A percentile compares a stretch with the other conserved stretches of the same genome.
phyloP scores from a whole-genome alignment of 2,113 vertebrate genomes.

The Rafetus swinhoei region DNA sequence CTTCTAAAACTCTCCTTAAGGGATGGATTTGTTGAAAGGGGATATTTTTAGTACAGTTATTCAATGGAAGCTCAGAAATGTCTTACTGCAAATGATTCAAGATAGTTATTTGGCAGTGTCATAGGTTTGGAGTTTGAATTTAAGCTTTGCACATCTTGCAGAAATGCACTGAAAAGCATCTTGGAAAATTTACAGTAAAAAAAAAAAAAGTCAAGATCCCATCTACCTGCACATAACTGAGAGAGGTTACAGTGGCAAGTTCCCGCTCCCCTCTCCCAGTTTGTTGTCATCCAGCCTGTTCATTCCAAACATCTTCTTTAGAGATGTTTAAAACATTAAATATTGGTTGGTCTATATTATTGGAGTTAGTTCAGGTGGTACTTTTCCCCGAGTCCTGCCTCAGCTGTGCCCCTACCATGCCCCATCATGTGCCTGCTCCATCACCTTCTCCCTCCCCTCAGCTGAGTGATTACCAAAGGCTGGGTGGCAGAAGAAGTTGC shows the following conservation, averaged over 20 bases:
- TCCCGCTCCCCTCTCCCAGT: background rate
- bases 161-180: constrained; percentile 1
- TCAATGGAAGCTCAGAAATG: constrained; percentile 5
- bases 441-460: too few species aligned
- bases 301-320: background rate
- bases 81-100: background rate
- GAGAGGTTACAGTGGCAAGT: background rate
- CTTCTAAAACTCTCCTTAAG: background rate
- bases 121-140: background rate
- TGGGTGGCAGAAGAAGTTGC: too few species aligned
- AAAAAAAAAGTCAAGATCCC: background rate
- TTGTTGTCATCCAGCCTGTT: background rate
- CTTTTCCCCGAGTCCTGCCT: too few species aligned
- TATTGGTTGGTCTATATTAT: background rate
- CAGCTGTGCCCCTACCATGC: too few species aligned
- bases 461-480: too few species aligned
- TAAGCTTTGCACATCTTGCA: background rate
- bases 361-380: too few species aligned
- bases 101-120: background rate
- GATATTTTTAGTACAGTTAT: background rate
- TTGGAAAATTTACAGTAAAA: constrained; percentile 8
- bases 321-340: constrained; percentile 5
- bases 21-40: background rate
- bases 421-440: too few species aligned
- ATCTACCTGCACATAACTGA: constrained; percentile 8